phyloP scores from a whole-genome alignment of 64 coral and sea anemone species.

The Exaiptasia diaphana region DNA sequence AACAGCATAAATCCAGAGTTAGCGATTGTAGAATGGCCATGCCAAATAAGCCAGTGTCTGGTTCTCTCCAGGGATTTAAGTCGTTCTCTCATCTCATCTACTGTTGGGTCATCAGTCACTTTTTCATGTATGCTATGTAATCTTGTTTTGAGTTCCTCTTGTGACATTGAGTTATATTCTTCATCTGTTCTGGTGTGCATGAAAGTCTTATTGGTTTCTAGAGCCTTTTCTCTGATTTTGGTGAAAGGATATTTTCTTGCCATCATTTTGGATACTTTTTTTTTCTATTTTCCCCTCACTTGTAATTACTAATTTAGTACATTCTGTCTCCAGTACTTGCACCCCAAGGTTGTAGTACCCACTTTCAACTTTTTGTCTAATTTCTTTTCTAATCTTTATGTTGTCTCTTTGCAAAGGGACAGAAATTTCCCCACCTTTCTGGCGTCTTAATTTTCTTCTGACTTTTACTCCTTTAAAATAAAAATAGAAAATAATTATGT shows the following conservation, averaged over 20 bases:
- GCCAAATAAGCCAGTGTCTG: neutral
- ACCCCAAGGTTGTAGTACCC: slow-evolving; percentile 3
- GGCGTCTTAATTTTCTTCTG: neutral
- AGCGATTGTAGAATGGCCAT: neutral
- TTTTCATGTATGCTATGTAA: neutral
- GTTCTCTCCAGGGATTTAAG: neutral
- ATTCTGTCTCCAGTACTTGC: neutral
- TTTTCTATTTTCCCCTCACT: neutral
- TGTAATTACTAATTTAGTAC: slow-evolving; percentile 1
- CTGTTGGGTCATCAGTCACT: neutral
- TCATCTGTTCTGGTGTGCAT: neutral
- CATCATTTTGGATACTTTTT: neutral
- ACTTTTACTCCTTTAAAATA: neutral
- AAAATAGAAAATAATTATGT: too few species aligned
- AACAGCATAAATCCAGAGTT: neutral
- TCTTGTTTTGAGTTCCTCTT: neutral
- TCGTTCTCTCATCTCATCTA: neutral
- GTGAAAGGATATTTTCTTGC: neutral
- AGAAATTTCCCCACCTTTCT: slow-evolving; percentile 10
- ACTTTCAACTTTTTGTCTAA: neutral
- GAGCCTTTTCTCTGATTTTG: neutral
- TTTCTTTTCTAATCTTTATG: neutral
- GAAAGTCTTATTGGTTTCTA: neutral
- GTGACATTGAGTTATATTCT: neutral
- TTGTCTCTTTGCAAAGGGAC: slow-evolving; percentile 5